phyloP scores from a whole-genome alignment of 2,797 vertebrate species.

The Parotocinclus haroldoi region DNA sequence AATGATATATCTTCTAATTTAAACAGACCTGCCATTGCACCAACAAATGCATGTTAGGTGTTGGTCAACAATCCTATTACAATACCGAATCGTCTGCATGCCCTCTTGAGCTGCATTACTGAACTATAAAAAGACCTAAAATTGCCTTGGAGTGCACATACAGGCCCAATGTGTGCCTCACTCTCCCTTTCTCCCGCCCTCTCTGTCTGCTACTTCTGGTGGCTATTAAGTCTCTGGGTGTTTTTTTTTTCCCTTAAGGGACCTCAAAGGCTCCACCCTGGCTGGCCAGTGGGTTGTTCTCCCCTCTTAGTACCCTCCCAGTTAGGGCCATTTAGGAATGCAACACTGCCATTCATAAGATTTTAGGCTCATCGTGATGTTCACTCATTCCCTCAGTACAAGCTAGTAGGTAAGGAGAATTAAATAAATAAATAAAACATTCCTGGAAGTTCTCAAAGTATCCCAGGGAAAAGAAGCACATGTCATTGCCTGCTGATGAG shows the following conservation, averaged over 20 bases:
- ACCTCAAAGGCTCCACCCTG: conserved; percentile 55
- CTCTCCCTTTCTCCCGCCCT: conserved; percentile 36
- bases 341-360: conserved; percentile 53
- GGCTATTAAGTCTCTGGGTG: conserved; percentile 65
- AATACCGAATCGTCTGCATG: conserved; percentile 67
- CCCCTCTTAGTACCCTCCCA: conserved; percentile 41
- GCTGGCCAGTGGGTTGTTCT: conserved; percentile 41
- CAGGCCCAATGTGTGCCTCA: conserved; percentile 37
- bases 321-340: conserved; percentile 48
- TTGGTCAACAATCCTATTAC: conserved; percentile 67
- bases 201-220: conserved; percentile 55
- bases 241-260: conserved; percentile 49
- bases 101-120: conserved; percentile 64
- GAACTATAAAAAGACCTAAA: conserved; percentile 71
- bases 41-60: conserved; percentile 68
- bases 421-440: conserved; percentile 52
- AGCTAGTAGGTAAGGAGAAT: background rate
- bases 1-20: no score
- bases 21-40: conserved; percentile 59
- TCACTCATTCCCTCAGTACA: background rate
- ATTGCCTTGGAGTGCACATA: conserved; percentile 59
- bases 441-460: conserved; percentile 51
- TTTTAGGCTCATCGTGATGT: background rate
- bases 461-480: conserved; percentile 43
- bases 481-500: conserved; percentile 65